Percentiles rank a stretch among this genome's conserved stretches.
Conservation (phyloP, 2,113 vertebrate genomes). For the Calyptomena viridis region DNA sequence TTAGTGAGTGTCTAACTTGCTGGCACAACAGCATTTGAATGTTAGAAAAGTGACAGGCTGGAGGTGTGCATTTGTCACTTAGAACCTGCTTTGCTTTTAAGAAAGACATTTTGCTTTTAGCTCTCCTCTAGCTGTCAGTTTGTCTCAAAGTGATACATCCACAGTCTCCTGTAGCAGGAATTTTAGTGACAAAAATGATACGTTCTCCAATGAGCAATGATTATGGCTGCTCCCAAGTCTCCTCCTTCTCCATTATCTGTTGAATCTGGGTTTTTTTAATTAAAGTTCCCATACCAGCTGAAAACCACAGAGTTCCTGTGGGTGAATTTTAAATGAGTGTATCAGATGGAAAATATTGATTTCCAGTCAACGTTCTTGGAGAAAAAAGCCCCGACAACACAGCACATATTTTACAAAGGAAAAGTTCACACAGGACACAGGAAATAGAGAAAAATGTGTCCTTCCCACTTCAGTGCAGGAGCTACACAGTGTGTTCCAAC, state of each 20-base stretch:
- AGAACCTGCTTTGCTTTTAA: neutral
- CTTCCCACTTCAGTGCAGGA: constrained; percentile 10
- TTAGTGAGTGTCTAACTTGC: neutral
- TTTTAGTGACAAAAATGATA: neutral
- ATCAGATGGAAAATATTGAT: neutral
- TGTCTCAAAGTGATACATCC: neutral
- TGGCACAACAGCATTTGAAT: neutral
- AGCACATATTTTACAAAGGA: neutral
- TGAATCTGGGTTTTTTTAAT: neutral
- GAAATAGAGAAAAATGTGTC: constrained; percentile 31
- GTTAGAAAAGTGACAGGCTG: neutral
- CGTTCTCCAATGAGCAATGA: neutral
- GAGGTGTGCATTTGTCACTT: neutral
- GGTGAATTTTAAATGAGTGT: neutral
- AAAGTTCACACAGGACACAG: constrained; percentile 37
- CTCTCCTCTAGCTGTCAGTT: neutral
- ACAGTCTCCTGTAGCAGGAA: neutral
- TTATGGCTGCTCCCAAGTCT: neutral
- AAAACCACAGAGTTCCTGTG: neutral
- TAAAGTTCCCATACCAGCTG: neutral
- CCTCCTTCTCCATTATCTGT: neutral
- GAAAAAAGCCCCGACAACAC: neutral
- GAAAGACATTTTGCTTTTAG: neutral
- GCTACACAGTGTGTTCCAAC: neutral
- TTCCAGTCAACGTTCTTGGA: neutral